Evolutionary conservation across 2,888 invertebrate genomes (phyloP), one percentile per base, ranked within the genome.

Genomic region (Drosophila setosimentum): DNA sequence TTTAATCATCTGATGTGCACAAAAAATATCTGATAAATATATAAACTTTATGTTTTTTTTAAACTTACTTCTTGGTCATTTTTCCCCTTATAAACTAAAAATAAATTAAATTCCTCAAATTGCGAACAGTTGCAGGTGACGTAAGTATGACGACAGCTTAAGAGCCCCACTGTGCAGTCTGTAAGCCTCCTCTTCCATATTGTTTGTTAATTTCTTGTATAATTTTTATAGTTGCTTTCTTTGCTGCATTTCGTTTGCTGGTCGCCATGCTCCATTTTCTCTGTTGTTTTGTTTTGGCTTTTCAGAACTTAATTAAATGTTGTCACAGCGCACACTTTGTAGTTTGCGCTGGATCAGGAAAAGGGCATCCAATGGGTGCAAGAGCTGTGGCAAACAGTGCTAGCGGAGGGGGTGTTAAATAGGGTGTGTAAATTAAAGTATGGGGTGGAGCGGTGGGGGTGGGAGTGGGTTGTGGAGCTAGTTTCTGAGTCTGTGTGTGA

Each of bases 311-410:
- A 86, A 86, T 86, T 86, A 89, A 86, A 87, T 87, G 89, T 85
- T 87, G 89, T 89, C 89, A 89, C 82, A 89, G 82, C 78, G 82
- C 68, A 84, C 80, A 84, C 85, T 89, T 89, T 87, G 89, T 86
- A 83, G 78, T 76, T 68, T 64, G 70, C 51, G 54, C 50, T 61
- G 66, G 78, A 57, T 49, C 68, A 40, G 62, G 58, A 42, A 68
- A 78, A 66, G 66, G 51, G 61, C 80, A 68, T 45, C 49, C 27
- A 35, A 27, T 3, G 59, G 13, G 8, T 35, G 60, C 29, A 21
- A 16, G 57, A 42, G 30, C 49, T 35, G n/a, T 27, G 29, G 21
- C 45, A 33, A 29, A 42, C 48, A 11, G 10, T 21, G 21, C 21
- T 21, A 8, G 13, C 18, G 2, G 29, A 6, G 21, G n/a, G 21